Percentiles rank a stretch among this genome's conserved stretches.
Conservation (phyloP, 1,140 invertebrate species). For the Meloidogyne hapla region DNA sequence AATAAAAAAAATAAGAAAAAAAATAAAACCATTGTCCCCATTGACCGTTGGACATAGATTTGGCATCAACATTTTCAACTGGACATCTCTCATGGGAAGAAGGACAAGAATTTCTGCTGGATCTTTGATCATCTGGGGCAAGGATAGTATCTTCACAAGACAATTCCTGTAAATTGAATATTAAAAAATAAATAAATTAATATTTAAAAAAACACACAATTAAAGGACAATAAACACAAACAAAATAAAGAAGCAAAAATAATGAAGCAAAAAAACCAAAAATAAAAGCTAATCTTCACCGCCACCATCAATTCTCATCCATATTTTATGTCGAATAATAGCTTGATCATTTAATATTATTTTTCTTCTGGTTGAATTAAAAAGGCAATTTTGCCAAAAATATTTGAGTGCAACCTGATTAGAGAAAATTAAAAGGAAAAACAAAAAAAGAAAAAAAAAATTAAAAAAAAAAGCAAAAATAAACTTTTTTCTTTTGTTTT, state of each 20-base stretch:
- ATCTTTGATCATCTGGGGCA: conserved; percentile 26
- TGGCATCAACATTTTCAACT: conserved; percentile 23
- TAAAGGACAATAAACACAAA: neutral
- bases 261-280: conserved; percentile 6
- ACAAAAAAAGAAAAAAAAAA: neutral
- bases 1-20: neutral
- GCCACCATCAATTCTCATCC: conserved; percentile 11
- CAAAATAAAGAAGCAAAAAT: conserved; percentile 18
- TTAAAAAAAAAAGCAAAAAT: neutral
- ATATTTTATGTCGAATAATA: conserved; percentile 15
- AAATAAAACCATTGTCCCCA: conserved; percentile 12
- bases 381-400: conserved; percentile 27
- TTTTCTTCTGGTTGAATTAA: neutral
- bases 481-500: too few relatives aligned
- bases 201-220: too few relatives aligned
- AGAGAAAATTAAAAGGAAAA: conserved; percentile 10
- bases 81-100: conserved; percentile 49
- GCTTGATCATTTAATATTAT: conserved; percentile 4
- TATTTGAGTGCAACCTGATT: conserved; percentile 14
- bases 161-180: conserved; percentile 44
- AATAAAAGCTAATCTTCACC: neutral
- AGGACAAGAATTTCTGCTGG: conserved; percentile 43
- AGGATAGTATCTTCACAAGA: conserved; percentile 52
- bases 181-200: too few relatives aligned
- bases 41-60: conserved; percentile 29